Base-by-base conservation (phyloP, 2,113 vertebrate genomes). In the Eulacestoma nigropectus region DNA sequence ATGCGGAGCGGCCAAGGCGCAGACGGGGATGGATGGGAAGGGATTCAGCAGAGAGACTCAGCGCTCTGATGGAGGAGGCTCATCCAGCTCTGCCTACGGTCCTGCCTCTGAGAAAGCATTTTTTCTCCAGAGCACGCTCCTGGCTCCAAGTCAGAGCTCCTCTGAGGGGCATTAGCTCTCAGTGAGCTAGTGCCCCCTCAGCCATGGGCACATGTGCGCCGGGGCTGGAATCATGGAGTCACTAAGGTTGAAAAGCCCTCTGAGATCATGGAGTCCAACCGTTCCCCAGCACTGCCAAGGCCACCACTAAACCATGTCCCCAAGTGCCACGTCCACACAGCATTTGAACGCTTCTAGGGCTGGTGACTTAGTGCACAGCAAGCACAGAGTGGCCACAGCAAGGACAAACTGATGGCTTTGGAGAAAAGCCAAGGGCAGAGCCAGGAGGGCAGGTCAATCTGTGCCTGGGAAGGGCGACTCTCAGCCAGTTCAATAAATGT, bases 151-250 rank as follows among this genome's bases (percentile, higher is more conserved):
- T 11, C 52, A 33, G 76, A 44, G 60, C 83, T 70, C 17, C 60
- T 50, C 42, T 5, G 33, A 50, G 46, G 27, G 13, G 26, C 59
- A 16, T 25, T 7, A 21, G 16, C 41, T 52, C 33, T 26, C 52
- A 5, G 2, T 1, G 37, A 52, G 35, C 56, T 7, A 62, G 5
- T 60, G 46, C 8, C 26, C 13, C 35, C 29, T 59, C 22, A 55
- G 65, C 49, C 39, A 26, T 1, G 6, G 39, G 53, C 33, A 42
- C n/a, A 6, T 0, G 1, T 3, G n/a, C 47, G 41, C 4, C 0
- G 2, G 47, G 56, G 42, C 21, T 63, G 75, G 41, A 70, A 41
- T 18, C n/a, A 35, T 4, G 20, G 57, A 56, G 64, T 22, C 49
- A 35, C 23, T 4, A 8, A 22, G 44, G 44, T 16, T 67, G 60